phyloP scores from a whole-genome alignment of 2,888 invertebrate genomes.

The Cheilosia urbana region DNA sequence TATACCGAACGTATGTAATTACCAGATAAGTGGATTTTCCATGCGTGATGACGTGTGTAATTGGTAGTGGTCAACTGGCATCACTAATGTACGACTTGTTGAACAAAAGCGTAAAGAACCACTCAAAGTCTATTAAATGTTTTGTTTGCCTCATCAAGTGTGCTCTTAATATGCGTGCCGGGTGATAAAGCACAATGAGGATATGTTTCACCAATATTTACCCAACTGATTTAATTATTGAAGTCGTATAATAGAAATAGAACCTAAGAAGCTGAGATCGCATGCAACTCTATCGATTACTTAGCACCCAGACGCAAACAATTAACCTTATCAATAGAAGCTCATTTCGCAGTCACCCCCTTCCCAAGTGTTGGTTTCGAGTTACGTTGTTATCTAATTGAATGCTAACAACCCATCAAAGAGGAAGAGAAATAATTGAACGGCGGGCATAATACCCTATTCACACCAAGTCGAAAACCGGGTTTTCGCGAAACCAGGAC shows the following conservation, averaged over 20 bases:
- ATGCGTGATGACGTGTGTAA: constrained; percentile 15
- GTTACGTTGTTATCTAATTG: neutral
- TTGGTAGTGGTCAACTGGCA: constrained; percentile 6
- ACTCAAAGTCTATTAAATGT: neutral
- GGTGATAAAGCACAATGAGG: too few relatives aligned
- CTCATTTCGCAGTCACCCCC: neutral
- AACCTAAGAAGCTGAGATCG: neutral
- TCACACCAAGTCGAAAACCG: too few relatives aligned
- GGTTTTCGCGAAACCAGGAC: too few relatives aligned
- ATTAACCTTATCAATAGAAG: neutral
- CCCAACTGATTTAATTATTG: neutral
- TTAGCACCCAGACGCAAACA: neutral
- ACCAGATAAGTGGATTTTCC: constrained; percentile 7
- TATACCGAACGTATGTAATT: neutral
- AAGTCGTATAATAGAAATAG: too few relatives aligned
- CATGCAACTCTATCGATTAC: constrained; percentile 1
- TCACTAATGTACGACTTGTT: constrained; percentile 31
- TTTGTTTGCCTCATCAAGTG: neutral
- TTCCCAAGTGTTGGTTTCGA: neutral
- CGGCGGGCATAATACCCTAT: too few relatives aligned
- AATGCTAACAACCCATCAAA: neutral
- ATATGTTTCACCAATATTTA: constrained; percentile 5
- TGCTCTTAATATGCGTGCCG: neutral
- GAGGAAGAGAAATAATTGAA: neutral
- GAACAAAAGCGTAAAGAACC: constrained; percentile 6